These are phyloP conservation scores for Parazoanthus darwini DNA, from an alignment of 92 coral and sea anemone species.

Conservation along the genomic window DNA sequence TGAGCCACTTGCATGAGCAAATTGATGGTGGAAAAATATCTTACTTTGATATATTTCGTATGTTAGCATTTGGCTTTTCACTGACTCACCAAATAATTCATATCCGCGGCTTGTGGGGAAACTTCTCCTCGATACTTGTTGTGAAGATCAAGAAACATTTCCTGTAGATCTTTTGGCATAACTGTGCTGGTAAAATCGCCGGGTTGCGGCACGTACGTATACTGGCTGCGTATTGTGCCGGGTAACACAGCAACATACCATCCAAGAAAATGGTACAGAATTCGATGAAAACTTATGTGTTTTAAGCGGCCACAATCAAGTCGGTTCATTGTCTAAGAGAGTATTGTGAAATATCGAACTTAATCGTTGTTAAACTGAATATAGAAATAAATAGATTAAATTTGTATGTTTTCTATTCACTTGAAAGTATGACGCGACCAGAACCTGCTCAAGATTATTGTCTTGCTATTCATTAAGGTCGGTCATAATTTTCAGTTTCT, in stretches of 20 bases:
- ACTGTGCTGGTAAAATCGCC: background rate
- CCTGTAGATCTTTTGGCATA: constrained; percentile 6
- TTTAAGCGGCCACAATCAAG: background rate
- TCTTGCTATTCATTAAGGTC: background rate
- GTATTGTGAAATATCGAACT: background rate
- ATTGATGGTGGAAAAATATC: no score
- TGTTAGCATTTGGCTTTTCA: background rate
- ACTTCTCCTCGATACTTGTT: background rate
- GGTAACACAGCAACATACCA: background rate
- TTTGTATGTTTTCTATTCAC: background rate
- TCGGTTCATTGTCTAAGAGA: background rate
- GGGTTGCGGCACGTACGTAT: background rate
- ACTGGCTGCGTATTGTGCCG: background rate
- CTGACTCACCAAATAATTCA: constrained; percentile 22
- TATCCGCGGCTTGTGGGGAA: constrained; percentile 12
- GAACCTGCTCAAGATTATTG: background rate
- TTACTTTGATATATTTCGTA: background rate
- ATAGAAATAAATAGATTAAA: background rate
- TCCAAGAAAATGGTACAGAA: background rate
- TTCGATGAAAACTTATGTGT: background rate
- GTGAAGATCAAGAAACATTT: background rate
- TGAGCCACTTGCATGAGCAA: no score
- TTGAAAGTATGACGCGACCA: background rate
- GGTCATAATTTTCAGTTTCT: background rate
- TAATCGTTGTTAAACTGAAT: background rate